Percentiles rank a stretch among this genome's conserved stretches.
Conservation (phyloP, 2,888 invertebrate genomes). For the Drosophila phalerata region DNA sequence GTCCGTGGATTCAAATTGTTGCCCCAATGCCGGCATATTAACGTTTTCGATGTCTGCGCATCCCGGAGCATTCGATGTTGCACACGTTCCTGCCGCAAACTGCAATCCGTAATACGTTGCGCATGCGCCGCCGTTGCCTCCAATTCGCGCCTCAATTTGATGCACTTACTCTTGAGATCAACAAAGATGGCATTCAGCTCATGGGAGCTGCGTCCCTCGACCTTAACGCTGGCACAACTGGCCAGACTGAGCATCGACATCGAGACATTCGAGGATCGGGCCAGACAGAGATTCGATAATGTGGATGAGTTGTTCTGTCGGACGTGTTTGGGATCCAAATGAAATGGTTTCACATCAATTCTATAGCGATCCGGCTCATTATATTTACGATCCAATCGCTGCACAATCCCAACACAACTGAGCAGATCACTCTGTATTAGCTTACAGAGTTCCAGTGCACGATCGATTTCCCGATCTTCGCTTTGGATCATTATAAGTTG, state of each 20-base stretch:
- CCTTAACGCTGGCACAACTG: conserved; percentile 3
- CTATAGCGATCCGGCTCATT: conserved; percentile 49
- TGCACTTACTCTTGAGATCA: conserved; percentile 60
- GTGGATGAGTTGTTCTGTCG: background rate
- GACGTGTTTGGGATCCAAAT: background rate
- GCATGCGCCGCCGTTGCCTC: conserved; percentile 42
- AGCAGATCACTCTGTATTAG: conserved; percentile 40
- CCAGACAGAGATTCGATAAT: background rate
- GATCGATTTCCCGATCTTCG: conserved; percentile 53
- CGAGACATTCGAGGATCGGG: conserved; percentile 13
- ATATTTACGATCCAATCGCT: conserved; percentile 50
- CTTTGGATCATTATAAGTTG: conserved; percentile 42
- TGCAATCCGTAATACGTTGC: conserved; percentile 43
- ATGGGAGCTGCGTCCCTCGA: conserved; percentile 47
- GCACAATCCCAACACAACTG: conserved; percentile 50
- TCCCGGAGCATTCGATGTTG: conserved; percentile 46
- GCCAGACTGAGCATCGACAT: conserved; percentile 26
- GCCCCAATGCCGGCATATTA: conserved; percentile 45
- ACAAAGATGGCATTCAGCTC: conserved; percentile 50
- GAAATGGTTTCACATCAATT: conserved; percentile 1
- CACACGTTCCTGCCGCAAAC: conserved; percentile 41
- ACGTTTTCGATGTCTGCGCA: conserved; percentile 23
- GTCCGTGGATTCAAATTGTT: conserved; percentile 1
- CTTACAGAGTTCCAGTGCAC: conserved; percentile 54
- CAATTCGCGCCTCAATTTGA: conserved; percentile 59